Conservation (phyloP, 2,113 vertebrate genomes). For the Potamarius usumacintae region DNA sequence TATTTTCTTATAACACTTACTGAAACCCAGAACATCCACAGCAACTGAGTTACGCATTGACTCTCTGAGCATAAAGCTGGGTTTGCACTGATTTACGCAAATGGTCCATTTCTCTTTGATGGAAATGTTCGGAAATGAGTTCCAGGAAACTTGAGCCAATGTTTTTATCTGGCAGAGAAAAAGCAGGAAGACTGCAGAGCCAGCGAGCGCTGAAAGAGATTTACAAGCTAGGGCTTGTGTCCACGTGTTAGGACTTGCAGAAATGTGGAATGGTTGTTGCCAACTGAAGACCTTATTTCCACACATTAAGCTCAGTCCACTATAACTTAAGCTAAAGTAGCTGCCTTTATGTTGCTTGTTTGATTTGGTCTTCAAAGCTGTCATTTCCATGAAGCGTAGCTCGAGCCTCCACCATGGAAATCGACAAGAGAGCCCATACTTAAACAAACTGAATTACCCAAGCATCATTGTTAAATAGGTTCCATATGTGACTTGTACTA, state of each 20-base stretch:
- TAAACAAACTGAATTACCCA: constrained; percentile 35
- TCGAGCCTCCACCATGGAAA: constrained; percentile 9
- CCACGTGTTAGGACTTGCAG: constrained; percentile 38
- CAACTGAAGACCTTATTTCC: constrained; percentile 31
- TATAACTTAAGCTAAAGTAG: constrained; percentile 17
- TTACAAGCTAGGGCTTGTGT: constrained; percentile 25
- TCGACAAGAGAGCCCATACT: constrained; percentile 36
- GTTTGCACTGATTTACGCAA: constrained; percentile 5
- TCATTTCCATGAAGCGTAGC: constrained; percentile 43
- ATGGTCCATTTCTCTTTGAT: neutral
- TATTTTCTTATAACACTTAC: neutral
- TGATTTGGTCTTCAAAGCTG: constrained; percentile 41
- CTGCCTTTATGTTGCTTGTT: constrained; percentile 40
- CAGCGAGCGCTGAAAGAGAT: constrained; percentile 30
- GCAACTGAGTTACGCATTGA: neutral
- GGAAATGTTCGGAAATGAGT: constrained; percentile 12
- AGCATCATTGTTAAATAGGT: constrained; percentile 36
- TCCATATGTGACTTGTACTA: constrained; percentile 45
- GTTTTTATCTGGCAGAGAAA: constrained; percentile 36
- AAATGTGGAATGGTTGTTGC: constrained; percentile 38
- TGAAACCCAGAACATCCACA: neutral
- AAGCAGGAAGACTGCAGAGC: constrained; percentile 6
- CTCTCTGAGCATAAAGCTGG: neutral
- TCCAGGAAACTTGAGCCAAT: constrained; percentile 43
- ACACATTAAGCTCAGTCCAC: constrained; percentile 26